phyloP scores from a whole-genome alignment of 2,113 vertebrate genomes.

The Aviceda subcristata region DNA sequence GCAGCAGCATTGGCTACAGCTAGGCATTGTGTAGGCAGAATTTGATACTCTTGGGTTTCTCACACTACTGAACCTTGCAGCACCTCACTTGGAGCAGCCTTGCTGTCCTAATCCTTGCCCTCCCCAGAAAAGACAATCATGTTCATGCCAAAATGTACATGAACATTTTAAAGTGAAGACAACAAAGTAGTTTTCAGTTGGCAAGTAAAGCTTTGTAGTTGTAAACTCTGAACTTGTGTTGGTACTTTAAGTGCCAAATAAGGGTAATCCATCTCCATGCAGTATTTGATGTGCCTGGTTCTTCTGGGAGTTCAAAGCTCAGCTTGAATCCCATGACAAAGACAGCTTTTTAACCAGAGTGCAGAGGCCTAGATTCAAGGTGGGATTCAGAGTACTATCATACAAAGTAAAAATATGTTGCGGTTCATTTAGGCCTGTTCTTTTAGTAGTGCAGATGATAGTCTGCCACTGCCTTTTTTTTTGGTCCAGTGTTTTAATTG shows the following conservation, averaged over 20 bases:
- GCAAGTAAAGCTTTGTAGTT: background rate
- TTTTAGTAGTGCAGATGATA: background rate
- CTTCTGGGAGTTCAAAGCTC: background rate
- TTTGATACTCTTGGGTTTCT: constrained; percentile 55
- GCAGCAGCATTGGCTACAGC: constrained; percentile 20
- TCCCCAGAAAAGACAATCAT: background rate
- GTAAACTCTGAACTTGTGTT: background rate
- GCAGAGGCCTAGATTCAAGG: background rate
- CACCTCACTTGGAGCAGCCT: background rate
- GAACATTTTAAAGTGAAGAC: background rate
- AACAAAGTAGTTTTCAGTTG: background rate
- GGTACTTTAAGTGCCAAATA: background rate
- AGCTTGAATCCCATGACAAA: background rate
- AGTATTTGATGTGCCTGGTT: background rate
- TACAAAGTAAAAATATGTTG: background rate
- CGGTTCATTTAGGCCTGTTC: background rate
- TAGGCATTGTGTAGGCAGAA: constrained; percentile 55
- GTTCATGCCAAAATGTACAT: background rate
- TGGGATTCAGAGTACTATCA: background rate
- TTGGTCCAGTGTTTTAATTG: background rate
- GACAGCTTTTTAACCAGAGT: background rate
- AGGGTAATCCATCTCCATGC: background rate
- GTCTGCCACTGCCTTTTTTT: background rate
- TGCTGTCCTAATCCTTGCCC: background rate
- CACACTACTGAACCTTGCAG: constrained; percentile 1